Base-by-base conservation (phyloP, 2,888 invertebrate species). In the Drosophila mulleri region DNA sequence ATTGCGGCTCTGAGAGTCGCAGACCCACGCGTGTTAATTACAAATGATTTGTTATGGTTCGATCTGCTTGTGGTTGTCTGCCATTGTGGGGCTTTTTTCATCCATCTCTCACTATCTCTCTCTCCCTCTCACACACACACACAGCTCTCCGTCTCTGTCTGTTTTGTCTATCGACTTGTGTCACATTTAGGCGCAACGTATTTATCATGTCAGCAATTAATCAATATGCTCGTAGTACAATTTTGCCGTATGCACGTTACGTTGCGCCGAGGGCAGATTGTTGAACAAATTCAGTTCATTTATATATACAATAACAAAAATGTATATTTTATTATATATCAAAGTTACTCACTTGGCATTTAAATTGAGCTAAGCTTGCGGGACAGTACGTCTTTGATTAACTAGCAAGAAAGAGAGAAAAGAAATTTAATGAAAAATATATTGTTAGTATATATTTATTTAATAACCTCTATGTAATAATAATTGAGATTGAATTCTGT, bases 1-100 rank as follows among this genome's bases (percentile, higher is more conserved):
- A n/a, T 39, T n/a, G 39, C 58, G 29, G 29, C 29, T 29, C 29
- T 29, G 29, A 29, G 29, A 9, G 29, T 29, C 29, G 37, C 53
- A 82, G 80, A 75, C 86, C 86, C 86, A 87, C 86, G 89, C 89
- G 86, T 83, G 83, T 81, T 82, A 90, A 90, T 88, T 90, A 90
- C 89, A 90, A 87, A 87, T 90, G 81, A 88, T 88, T 87, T 78
- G 81, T 75, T 88, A 83, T 86, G 89, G 68, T 77, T 75, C 70
- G 71, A 50, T 75, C 62, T 62, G 69, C 54, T 61, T 89, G 78
- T 84, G 85, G 78, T 78, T 75, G 78, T 74, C 7, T 81, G 67
- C 75, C 75, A 78, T 83, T 89, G 82, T 87, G 87, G 88, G 84
- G 72, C 77, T 72, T 83, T 82, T 74, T 68, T 47, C 32, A 23